Evolutionary conservation across 2,797 vertebrate species (phyloP).

Genomic region (Gallinago solitaria): DNA sequence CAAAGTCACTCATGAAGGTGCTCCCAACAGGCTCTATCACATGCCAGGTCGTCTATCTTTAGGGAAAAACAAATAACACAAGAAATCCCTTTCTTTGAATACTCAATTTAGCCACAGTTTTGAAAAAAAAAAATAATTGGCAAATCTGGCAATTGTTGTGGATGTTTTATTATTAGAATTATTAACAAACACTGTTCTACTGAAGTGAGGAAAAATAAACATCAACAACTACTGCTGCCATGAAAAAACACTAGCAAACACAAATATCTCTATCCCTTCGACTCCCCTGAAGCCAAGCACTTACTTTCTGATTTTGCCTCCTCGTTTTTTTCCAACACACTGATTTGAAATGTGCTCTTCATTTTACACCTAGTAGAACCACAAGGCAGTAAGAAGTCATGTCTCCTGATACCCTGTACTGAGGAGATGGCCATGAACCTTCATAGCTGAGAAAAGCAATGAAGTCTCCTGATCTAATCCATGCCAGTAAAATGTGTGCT

Average conservation of each 20-base stretch:
- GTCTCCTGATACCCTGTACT: not conserved
- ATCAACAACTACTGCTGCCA: slow-evolving; percentile 60
- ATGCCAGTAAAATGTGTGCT: accelerated
- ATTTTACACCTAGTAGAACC: not conserved
- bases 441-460: not conserved
- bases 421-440: not conserved
- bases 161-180: slow-evolving; percentile 60
- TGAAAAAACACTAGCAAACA: not conserved
- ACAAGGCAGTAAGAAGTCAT: not conserved
- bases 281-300: not conserved
- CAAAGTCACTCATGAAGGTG: not conserved
- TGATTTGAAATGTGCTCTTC: not conserved
- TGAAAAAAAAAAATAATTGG: not conserved
- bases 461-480: not conserved
- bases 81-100: not conserved
- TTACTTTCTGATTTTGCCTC: not conserved
- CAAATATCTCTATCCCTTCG: not conserved
- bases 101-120: not conserved
- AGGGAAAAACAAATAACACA: not conserved
- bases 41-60: not conserved
- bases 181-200: slow-evolving; percentile 56
- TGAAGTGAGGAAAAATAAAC: slow-evolving; percentile 57
- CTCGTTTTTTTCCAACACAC: not conserved
- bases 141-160: slow-evolving; percentile 38
- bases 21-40: not conserved